A percentile compares a stretch with the other conserved stretches of the same genome.
Conservation (phyloP, 2,797 vertebrate genomes). For the Oophaga sylvatica region DNA sequence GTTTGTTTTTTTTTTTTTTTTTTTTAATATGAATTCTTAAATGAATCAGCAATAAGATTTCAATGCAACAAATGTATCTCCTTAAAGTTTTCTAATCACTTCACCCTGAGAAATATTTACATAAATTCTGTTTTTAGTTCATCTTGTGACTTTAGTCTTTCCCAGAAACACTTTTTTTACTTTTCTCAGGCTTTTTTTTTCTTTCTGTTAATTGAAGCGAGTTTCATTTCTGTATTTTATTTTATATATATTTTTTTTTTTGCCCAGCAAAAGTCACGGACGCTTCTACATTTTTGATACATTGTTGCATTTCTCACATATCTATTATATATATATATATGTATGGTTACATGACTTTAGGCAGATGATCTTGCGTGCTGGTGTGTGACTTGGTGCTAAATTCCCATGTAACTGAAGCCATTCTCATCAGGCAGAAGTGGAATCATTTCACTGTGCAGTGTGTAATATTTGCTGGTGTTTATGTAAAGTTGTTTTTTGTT, state of each 20-base stretch:
- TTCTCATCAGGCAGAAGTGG: background rate
- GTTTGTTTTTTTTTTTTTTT: no score
- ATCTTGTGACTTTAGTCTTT: conserved; percentile 31
- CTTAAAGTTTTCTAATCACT: background rate
- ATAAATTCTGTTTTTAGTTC: conserved; percentile 33
- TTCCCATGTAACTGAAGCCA: no score
- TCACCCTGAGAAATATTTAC: conserved; percentile 38
- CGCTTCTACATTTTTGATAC: background rate
- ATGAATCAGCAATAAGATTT: conserved; percentile 76
- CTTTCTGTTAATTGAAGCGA: conserved; percentile 73
- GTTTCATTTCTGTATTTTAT: conserved; percentile 83
- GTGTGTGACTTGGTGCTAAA: background rate
- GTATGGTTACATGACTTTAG: no score
- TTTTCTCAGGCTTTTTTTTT: conserved; percentile 70
- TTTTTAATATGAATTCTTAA: no score
- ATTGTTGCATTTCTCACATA: conserved; percentile 4
- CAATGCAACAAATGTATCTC: conserved; percentile 35
- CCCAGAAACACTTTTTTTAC: conserved; percentile 29
- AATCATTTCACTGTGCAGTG: background rate
- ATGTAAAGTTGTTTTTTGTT: background rate
- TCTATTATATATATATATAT: no score
- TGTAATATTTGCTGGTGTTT: background rate
- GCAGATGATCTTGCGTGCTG: no score
- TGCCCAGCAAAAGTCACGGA: background rate
- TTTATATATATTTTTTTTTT: conserved; percentile 67